Conservation (phyloP, 2,888 invertebrate species). For the Athripsodes cinereus region DNA sequence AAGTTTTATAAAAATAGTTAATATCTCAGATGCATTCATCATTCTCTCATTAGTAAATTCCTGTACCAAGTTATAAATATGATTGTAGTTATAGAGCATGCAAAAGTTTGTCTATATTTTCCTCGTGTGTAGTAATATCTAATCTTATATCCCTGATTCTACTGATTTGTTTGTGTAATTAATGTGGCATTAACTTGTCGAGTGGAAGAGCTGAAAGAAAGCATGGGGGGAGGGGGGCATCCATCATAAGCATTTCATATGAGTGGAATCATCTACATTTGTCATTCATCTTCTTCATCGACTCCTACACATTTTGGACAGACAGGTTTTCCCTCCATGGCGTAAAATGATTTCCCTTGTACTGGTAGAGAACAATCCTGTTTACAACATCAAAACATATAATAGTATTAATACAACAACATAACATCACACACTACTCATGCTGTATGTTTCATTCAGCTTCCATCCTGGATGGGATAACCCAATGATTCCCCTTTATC, state of each 20-base stretch:
- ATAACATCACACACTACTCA: too few relatives aligned
- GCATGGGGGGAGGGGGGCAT: slow-evolving; percentile 27
- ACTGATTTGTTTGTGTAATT: too few relatives aligned
- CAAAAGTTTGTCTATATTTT: too few relatives aligned
- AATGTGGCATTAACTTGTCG: not conserved
- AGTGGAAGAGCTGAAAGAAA: slow-evolving; percentile 18
- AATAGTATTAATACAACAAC: slow-evolving; percentile 6
- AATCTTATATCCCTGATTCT: too few relatives aligned
- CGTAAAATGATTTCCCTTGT: slow-evolving; percentile 93
- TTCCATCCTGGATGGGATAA: too few relatives aligned
- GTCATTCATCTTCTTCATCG: slow-evolving; percentile 70
- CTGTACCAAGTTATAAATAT: too few relatives aligned
- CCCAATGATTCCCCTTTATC: too few relatives aligned
- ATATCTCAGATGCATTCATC: slow-evolving; percentile 19
- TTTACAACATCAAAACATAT: slow-evolving; percentile 34
- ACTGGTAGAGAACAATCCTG: slow-evolving; percentile 94
- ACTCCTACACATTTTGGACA: slow-evolving; percentile 91
- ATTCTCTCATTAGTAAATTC: slow-evolving; percentile 7
- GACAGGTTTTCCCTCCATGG: slow-evolving; percentile 94
- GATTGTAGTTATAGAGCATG: too few relatives aligned
- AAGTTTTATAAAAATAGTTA: slow-evolving; percentile 25
- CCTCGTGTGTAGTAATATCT: too few relatives aligned
- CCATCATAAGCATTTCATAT: slow-evolving; percentile 34
- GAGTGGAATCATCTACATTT: slow-evolving; percentile 29
- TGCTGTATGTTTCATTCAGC: too few relatives aligned